phyloP scores from a whole-genome alignment of 2,113 vertebrate genomes.

The Hippocampus abdominalis region DNA sequence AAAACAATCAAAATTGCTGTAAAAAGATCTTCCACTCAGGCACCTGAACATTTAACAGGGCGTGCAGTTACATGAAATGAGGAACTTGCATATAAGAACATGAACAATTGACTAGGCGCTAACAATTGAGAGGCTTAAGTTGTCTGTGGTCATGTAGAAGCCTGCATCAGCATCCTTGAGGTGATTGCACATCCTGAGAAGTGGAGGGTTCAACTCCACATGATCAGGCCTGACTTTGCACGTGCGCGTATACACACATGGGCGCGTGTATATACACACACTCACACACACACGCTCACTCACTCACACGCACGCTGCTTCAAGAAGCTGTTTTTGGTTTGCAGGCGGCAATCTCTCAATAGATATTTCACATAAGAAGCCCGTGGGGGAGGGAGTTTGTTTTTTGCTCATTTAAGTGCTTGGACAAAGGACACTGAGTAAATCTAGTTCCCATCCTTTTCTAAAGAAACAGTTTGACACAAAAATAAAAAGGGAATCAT shows the following conservation, averaged over 20 bases:
- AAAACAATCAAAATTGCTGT: conserved; percentile 61
- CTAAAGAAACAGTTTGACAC: not conserved
- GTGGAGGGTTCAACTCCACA: conserved; percentile 23
- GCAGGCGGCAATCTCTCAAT: conserved; percentile 59
- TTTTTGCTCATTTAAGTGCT: conserved; percentile 58
- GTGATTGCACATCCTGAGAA: conserved; percentile 59
- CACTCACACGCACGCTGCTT: not conserved
- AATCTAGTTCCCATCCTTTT: not conserved
- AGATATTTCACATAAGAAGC: conserved; percentile 47
- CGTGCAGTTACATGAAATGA: conserved; percentile 14
- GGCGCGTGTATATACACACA: not conserved
- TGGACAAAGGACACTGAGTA: conserved; percentile 19
- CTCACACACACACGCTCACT: conserved; percentile 8
- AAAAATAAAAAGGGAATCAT: conserved; percentile 16
- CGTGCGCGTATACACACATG: not conserved
- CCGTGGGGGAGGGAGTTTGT: not conserved
- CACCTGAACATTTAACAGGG: conserved; percentile 59
- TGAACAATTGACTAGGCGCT: conserved; percentile 52
- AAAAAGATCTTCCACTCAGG: conserved; percentile 59
- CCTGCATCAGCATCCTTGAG: conserved; percentile 48
- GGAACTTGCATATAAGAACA: conserved; percentile 65
- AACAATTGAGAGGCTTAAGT: conserved; percentile 24
- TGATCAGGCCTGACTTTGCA: conserved; percentile 31
- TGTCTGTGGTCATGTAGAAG: conserved; percentile 38
- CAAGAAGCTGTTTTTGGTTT: conserved; percentile 57